Evolutionary conservation across 2,888 invertebrate species (phyloP).

Genomic region (Drosophila demipolita): DNA sequence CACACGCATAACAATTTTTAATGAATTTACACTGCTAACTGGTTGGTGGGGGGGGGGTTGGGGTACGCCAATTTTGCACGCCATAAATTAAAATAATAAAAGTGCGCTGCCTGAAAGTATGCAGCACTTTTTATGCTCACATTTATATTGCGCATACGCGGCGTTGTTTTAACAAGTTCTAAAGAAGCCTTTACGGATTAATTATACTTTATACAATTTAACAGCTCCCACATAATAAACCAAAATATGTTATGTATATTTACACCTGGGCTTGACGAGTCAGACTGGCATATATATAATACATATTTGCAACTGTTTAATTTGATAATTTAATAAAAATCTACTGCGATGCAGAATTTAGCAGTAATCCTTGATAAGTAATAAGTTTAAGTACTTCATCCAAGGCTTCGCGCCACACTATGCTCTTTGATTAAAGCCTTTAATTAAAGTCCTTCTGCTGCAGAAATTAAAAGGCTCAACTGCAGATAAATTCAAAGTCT

Average conservation of each 20-base stretch:
- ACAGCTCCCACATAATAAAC: background rate
- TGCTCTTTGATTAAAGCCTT: background rate
- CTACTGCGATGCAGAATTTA: background rate
- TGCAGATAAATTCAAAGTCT: constrained; percentile 7
- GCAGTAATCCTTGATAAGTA: background rate
- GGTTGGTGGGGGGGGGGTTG: no score
- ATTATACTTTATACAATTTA: background rate
- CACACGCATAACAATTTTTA: constrained; percentile 32
- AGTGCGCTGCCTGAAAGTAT: constrained; percentile 42
- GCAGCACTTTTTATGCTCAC: constrained; percentile 13
- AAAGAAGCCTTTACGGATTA: background rate
- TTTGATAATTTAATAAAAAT: no score
- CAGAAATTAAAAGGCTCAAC: constrained; percentile 41
- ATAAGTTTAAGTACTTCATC: background rate
- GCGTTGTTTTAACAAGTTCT: constrained; percentile 1
- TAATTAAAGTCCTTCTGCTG: constrained; percentile 8
- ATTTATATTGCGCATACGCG: constrained; percentile 46
- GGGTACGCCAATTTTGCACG: constrained; percentile 7
- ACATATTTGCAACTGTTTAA: background rate
- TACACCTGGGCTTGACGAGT: no score
- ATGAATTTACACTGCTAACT: constrained; percentile 52
- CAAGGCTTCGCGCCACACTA: background rate
- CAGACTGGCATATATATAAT: background rate
- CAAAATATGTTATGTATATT: background rate
- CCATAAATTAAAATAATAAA: constrained; percentile 39